Percentiles rank a stretch among this genome's conserved stretches.
phyloP scores from a whole-genome alignment of 2,888 invertebrate species.

The Ferdinandea cuprea region DNA sequence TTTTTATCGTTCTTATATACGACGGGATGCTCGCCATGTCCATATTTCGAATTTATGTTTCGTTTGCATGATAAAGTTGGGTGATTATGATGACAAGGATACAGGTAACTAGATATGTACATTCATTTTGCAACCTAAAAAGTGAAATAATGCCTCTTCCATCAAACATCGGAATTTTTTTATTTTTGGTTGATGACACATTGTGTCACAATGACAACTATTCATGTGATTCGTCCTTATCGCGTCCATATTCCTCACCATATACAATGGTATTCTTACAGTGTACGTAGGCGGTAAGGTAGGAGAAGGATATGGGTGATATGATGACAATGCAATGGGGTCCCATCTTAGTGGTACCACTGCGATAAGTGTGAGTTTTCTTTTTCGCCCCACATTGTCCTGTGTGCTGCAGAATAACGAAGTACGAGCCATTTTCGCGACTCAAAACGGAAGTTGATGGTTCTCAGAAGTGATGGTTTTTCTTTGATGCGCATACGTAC shows the following conservation, averaged over 20 bases:
- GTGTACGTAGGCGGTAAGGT: background rate
- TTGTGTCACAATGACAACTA: slow-evolving; percentile 32
- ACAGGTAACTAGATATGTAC: slow-evolving; percentile 61
- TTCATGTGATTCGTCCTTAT: slow-evolving; percentile 14
- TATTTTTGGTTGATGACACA: slow-evolving; percentile 19
- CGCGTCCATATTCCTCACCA: slow-evolving; percentile 8
- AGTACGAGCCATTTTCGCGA: slow-evolving; percentile 36
- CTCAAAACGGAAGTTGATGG: slow-evolving; percentile 52
- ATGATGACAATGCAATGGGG: background rate
- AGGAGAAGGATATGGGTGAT: slow-evolving; percentile 28
- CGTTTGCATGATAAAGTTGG: slow-evolving; percentile 53
- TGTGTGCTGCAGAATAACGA: slow-evolving; percentile 48
- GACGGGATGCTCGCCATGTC: slow-evolving; percentile 6
- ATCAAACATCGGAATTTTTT: slow-evolving; percentile 25
- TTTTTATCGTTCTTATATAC: background rate
- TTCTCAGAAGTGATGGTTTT: slow-evolving; percentile 53
- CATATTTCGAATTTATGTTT: slow-evolving; percentile 42
- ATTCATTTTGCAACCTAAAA: slow-evolving; percentile 45
- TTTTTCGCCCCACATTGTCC: slow-evolving; percentile 25
- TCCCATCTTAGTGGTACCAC: background rate
- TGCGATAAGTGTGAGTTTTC: slow-evolving; percentile 9
- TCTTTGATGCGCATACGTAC: slow-evolving; percentile 37
- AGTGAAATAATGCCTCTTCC: slow-evolving; percentile 44
- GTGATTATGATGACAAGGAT: slow-evolving; percentile 64
- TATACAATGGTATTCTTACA: slow-evolving; percentile 27